Evolutionary conservation across 2,888 invertebrate genomes (phyloP).

Genomic region (Ferrisia virgata): DNA sequence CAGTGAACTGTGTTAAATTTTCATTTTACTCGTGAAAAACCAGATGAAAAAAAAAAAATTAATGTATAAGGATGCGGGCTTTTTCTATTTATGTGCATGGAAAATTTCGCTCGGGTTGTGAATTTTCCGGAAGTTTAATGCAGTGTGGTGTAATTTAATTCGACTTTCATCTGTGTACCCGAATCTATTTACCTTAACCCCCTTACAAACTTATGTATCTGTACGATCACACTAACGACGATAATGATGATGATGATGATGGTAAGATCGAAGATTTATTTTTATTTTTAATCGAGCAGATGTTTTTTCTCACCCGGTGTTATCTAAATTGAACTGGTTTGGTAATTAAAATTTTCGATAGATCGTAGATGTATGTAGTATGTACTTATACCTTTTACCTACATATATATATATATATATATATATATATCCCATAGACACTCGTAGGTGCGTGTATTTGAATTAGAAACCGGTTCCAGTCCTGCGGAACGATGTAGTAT

Average conservation of each 20-base stretch:
- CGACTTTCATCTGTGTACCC: too few relatives aligned
- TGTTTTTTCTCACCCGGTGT: conserved; percentile 2
- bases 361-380: background rate
- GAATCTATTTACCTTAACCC: too few relatives aligned
- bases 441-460: too few relatives aligned
- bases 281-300: background rate
- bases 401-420: too few relatives aligned
- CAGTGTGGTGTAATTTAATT: background rate
- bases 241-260: background rate
- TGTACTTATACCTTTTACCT: too few relatives aligned
- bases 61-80: background rate
- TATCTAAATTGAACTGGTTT: background rate
- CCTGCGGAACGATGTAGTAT: too few relatives aligned
- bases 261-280: background rate
- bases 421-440: too few relatives aligned
- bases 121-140: background rate
- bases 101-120: background rate
- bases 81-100: background rate
- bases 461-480: background rate
- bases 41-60: too few relatives aligned
- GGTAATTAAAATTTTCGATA: background rate
- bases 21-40: background rate
- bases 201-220: too few relatives aligned
- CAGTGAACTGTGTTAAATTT: background rate
- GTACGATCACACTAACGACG: too few relatives aligned